These are phyloP conservation scores for Protonibea diacanthus DNA, from an alignment of 2,797 vertebrate species.

Conservation along the genomic window DNA sequence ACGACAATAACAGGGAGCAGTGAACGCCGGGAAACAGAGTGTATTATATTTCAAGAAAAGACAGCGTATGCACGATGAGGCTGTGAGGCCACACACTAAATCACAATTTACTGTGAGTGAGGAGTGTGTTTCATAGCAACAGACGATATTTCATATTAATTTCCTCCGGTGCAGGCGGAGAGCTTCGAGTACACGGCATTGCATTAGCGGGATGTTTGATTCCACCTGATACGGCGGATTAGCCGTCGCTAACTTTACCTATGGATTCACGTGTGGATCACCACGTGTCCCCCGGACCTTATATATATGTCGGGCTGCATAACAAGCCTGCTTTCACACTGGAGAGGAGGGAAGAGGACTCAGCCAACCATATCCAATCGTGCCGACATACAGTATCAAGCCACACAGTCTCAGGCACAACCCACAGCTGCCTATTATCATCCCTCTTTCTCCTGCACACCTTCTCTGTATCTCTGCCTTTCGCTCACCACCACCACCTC, in stretches of 20 bases:
- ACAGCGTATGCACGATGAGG: neutral
- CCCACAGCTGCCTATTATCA: slow-evolving; percentile 72
- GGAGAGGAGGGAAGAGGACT: slow-evolving; percentile 28
- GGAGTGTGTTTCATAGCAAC: neutral
- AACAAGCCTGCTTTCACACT: slow-evolving; percentile 57
- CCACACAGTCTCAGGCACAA: slow-evolving; percentile 52
- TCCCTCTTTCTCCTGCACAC: slow-evolving; percentile 49
- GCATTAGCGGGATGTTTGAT: neutral
- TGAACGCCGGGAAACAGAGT: neutral
- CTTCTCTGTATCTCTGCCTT: slow-evolving; percentile 66
- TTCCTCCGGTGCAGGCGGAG: neutral
- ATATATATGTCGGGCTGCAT: slow-evolving; percentile 50
- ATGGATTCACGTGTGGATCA: slow-evolving; percentile 23
- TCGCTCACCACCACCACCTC: slow-evolving; percentile 30
- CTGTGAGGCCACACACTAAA: no score
- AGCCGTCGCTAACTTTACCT: slow-evolving; percentile 4
- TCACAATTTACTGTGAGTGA: neutral
- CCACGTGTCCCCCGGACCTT: neutral
- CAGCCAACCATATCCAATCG: slow-evolving; percentile 75
- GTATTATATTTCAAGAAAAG: neutral
- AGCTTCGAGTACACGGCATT: neutral
- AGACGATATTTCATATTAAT: neutral
- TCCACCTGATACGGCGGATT: slow-evolving; percentile 12
- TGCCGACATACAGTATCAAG: slow-evolving; percentile 65
- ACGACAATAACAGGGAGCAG: neutral